Evolutionary conservation across 1,140 invertebrate species (phyloP), one percentile per base, ranked within the genome.

Genomic region (Mylabris phalerata): DNA sequence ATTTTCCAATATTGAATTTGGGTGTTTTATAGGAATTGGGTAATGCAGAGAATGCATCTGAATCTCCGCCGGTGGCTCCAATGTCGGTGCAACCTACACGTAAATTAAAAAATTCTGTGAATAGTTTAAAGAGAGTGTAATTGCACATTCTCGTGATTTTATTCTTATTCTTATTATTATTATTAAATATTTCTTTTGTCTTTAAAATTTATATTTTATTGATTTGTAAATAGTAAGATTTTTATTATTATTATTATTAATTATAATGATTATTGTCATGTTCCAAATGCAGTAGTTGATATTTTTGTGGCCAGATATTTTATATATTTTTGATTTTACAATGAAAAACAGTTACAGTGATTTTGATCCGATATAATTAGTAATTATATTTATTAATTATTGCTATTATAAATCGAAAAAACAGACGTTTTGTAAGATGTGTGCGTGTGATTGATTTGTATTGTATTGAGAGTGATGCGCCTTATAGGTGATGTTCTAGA

Each of bases 1-100:
- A 2, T 19, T 19, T 19, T 19, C 19, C 19, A 19, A 19, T 19
- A 19, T 7, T 40, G 39, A 10, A 40, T 40, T 40, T 40, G 39
- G 6, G 1, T 19, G 19, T 40, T 10, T 77, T 77, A 25, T 71
- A 85, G 83, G 83, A 84, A 73, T 75, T 84, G 63, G 83, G 80
- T 60, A 81, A 80, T 71, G 57, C 63, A 71, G 74, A 40, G 55
- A 75, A 78, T 52, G 74, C 79, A 71, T 73, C 78, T 65, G 78
- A 81, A 62, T 79, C 80, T 62, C 79, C 84, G 69, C 78, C 88
- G 64, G 80, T 87, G 64, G 86, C 87, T 63, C 87, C 87, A 44
- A 81, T 89, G 73, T 90, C 88, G 55, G 87, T 89, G 66, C 88
- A 89, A 73, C 87, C 87, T 56, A 88, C 83, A 51, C 81, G 88